phyloP scores from a whole-genome alignment of 2,888 invertebrate species.

The Ditula angustiorana region DNA sequence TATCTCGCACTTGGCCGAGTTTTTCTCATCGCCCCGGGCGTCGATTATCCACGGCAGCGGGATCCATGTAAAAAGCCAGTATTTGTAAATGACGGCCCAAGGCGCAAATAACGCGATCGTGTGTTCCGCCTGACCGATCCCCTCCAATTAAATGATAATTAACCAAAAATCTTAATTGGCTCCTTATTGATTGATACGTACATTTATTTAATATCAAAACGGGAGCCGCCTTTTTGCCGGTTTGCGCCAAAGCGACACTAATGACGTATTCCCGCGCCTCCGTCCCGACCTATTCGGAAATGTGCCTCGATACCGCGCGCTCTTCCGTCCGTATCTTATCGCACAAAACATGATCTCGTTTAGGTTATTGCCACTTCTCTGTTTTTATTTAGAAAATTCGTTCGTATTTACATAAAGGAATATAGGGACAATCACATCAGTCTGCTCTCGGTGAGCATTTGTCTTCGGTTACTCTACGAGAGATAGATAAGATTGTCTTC shows the following conservation, averaged over 20 bases:
- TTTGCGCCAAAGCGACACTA: constrained; percentile 29
- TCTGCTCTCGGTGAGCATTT: constrained; percentile 28
- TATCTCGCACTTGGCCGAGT: constrained; percentile 25
- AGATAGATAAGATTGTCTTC: constrained; percentile 18
- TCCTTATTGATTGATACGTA: constrained; percentile 56
- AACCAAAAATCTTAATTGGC: constrained; percentile 60
- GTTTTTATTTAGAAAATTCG: constrained; percentile 39
- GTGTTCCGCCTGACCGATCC: constrained; percentile 48
- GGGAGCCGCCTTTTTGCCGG: constrained; percentile 49
- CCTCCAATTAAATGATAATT: constrained; percentile 54
- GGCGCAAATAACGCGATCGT: constrained; percentile 46
- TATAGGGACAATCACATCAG: constrained; percentile 38
- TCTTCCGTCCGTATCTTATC: constrained; percentile 37
- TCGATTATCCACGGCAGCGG: constrained; percentile 26
- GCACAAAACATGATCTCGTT: constrained; percentile 31
- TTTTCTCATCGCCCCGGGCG: constrained; percentile 19
- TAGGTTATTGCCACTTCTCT: constrained; percentile 38
- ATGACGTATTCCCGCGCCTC: constrained; percentile 30
- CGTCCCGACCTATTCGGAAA: constrained; percentile 29
- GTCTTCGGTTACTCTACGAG: constrained; percentile 13
- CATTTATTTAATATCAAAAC: constrained; percentile 52
- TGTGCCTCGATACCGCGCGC: constrained; percentile 33
- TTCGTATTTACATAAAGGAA: constrained; percentile 40
- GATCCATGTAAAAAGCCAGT: constrained; percentile 22
- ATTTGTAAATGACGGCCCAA: constrained; percentile 27